Evolutionary conservation across 1,140 invertebrate genomes (phyloP).

Genomic region (Drosophila rhopaloa): DNA sequence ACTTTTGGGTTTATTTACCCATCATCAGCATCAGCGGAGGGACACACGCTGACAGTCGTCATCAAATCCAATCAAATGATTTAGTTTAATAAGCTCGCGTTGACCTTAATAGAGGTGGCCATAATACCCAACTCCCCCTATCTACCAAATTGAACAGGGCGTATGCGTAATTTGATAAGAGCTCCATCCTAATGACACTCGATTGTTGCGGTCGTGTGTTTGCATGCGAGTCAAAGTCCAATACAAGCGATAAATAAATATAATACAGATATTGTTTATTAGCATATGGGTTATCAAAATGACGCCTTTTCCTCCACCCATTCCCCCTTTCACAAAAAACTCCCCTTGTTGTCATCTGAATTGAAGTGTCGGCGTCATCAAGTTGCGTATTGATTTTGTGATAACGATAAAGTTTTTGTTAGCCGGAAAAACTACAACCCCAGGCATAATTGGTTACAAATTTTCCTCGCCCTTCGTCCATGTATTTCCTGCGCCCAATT

Average conservation of each 20-base stretch:
- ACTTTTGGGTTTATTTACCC: conserved; percentile 44
- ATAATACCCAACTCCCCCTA: neutral
- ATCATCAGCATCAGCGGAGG: conserved; percentile 17
- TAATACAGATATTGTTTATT: conserved; percentile 80
- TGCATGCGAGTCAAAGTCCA: conserved; percentile 56
- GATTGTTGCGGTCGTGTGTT: conserved; percentile 59
- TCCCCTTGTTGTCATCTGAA: conserved; percentile 3
- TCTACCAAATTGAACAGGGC: conserved; percentile 33
- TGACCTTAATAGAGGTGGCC: conserved; percentile 63
- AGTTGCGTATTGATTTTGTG: conserved; percentile 75
- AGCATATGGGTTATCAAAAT: conserved; percentile 73
- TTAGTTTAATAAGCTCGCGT: conserved; percentile 68
- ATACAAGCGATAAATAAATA: conserved; percentile 80
- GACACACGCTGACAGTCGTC: conserved; percentile 39
- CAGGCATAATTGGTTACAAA: conserved; percentile 75
- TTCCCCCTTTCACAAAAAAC: neutral
- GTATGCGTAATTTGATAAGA: conserved; percentile 81
- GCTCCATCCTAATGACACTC: conserved; percentile 62
- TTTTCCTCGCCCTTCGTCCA: conserved; percentile 34
- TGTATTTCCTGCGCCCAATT: conserved; percentile 27
- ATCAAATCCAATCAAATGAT: conserved; percentile 69
- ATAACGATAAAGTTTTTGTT: conserved; percentile 51
- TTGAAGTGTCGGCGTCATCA: conserved; percentile 66
- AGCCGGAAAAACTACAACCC: conserved; percentile 38
- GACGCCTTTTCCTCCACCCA: conserved; percentile 11